Conservation (phyloP, 2,113 vertebrate genomes). For the Microcebus lehilahytsara region DNA sequence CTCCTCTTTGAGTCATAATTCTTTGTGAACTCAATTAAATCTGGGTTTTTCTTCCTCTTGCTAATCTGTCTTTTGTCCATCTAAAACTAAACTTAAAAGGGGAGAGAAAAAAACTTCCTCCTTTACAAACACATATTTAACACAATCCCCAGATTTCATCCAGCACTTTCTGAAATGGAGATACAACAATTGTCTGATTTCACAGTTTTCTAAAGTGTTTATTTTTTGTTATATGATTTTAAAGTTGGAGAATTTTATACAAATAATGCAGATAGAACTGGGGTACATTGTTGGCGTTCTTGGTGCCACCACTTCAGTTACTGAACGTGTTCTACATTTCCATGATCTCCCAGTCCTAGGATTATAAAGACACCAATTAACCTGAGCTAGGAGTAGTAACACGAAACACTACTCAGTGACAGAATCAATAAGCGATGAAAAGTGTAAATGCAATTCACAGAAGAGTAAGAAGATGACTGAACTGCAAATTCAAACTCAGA, state of each 20-base stretch:
- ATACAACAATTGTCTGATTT: not conserved
- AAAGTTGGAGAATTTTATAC: not conserved
- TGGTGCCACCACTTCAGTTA: not conserved
- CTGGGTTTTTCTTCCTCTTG: not conserved
- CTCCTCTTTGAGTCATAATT: not conserved
- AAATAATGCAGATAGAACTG: not conserved
- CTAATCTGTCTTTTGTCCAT: not conserved
- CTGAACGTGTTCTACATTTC: not conserved
- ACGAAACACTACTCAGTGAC: not conserved
- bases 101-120: not conserved
- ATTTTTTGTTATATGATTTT: not conserved
- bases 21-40: not conserved
- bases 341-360: not conserved
- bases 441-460: not conserved
- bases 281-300: accelerated
- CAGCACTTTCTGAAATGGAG: not conserved
- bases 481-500: not conserved
- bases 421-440: not conserved
- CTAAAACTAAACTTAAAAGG: not conserved
- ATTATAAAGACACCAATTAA: not conserved
- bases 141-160: not conserved
- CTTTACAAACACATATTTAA: not conserved
- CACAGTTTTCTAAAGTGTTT: not conserved
- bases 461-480: not conserved
- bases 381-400: not conserved